Conservation (phyloP, 2,113 vertebrate species). For the Myanophis thanlyinensis region DNA sequence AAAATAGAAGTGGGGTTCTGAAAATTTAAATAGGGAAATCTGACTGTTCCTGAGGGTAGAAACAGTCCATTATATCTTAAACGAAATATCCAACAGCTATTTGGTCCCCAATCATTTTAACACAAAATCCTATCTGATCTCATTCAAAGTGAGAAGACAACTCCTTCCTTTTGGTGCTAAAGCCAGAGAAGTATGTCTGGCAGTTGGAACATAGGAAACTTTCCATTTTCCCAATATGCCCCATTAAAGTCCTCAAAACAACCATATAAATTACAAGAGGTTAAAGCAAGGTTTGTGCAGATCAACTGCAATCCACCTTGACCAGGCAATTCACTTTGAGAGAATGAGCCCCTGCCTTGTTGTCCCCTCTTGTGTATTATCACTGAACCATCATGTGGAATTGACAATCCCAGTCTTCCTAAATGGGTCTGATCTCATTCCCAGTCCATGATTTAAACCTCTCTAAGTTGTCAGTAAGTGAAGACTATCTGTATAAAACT, state of each 20-base stretch:
- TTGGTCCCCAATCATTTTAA: background rate
- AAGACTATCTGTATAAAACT: background rate
- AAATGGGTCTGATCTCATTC: background rate
- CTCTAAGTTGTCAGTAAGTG: background rate
- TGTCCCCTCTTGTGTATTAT: background rate
- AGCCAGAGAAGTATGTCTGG: background rate
- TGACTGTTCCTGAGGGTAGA: background rate
- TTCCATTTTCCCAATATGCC: background rate
- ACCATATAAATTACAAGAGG: background rate
- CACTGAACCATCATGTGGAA: background rate
- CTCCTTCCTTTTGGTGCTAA: background rate
- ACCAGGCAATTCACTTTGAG: background rate
- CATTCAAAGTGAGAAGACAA: background rate
- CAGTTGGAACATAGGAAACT: background rate
- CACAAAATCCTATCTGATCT: background rate
- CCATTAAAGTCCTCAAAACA: background rate
- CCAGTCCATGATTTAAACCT: background rate
- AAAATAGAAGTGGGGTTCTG: background rate
- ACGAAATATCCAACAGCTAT: background rate
- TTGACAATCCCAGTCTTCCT: background rate
- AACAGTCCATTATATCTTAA: background rate
- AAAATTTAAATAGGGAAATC: background rate
- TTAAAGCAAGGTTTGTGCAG: background rate
- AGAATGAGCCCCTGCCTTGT: background rate
- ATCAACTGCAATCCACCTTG: background rate